Conservation (phyloP, 2,113 vertebrate genomes). For the Gambusia holbrooki region DNA sequence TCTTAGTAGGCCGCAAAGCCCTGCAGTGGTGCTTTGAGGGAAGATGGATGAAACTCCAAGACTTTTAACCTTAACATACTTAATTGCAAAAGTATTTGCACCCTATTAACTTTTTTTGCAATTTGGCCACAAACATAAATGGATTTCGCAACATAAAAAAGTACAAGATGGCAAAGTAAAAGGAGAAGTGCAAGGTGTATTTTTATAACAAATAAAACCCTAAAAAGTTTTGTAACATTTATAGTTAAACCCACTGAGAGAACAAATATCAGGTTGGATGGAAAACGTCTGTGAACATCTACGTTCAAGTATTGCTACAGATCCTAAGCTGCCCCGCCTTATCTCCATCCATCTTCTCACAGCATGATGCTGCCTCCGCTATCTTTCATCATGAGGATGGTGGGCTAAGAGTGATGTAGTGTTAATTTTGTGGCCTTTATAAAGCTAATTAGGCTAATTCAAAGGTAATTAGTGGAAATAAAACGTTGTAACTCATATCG, state of each 20-base stretch:
- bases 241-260: too few relatives aligned
- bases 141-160: not conserved
- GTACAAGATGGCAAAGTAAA: not conserved
- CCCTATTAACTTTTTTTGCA: too few relatives aligned
- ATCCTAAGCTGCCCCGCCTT: too few relatives aligned
- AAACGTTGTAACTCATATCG: too few relatives aligned
- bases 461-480: too few relatives aligned
- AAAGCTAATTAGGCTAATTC: not conserved
- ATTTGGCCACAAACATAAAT: too few relatives aligned
- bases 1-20: not conserved
- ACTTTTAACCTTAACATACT: not conserved
- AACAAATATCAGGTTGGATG: too few relatives aligned
- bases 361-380: not conserved
- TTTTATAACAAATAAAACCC: not conserved
- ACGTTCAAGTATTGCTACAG: too few relatives aligned
- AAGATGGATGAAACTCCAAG: not conserved
- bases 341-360: too few relatives aligned
- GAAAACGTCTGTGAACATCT: too few relatives aligned
- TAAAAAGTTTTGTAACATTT: not conserved
- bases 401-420: not conserved
- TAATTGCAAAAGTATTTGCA: not conserved
- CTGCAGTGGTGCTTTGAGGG: not conserved
- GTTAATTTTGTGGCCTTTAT: not conserved
- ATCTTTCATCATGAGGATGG: not conserved
- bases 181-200: not conserved